phyloP scores from a whole-genome alignment of 2,797 vertebrate species.

The Kryptopterus vitreolus region DNA sequence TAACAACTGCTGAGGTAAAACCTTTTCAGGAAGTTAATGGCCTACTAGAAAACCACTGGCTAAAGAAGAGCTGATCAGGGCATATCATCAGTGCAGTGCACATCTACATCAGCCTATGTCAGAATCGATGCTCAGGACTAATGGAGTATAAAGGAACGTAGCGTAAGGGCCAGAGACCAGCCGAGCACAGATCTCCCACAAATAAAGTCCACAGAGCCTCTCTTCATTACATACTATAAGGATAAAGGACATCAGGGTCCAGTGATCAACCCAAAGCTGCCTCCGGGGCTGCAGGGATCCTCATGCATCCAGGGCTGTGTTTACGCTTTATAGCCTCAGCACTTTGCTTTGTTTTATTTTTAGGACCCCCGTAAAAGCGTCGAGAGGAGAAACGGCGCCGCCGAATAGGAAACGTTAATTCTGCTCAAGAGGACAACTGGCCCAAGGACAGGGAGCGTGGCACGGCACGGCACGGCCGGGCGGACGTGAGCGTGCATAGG shows the following conservation, averaged over 20 bases:
- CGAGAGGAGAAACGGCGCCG: constrained; percentile 17
- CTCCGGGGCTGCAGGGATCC: constrained; percentile 1
- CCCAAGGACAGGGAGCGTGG: constrained; percentile 38
- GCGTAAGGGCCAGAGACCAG: no score
- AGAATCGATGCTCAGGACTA: constrained; percentile 40
- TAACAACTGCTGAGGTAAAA: constrained; percentile 31
- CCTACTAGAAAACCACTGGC: constrained; percentile 3
- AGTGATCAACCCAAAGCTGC: constrained; percentile 27
- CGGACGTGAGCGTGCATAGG: constrained; percentile 7
- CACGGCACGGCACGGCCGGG: constrained; percentile 15
- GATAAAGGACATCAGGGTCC: constrained; percentile 15
- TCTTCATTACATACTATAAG: neutral
- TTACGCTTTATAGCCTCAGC: constrained; percentile 32
- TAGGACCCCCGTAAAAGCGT: constrained; percentile 52
- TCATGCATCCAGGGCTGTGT: constrained; percentile 25
- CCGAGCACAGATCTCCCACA: no score
- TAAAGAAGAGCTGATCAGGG: constrained; percentile 36
- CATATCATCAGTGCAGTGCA: neutral
- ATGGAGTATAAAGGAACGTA: constrained; percentile 7
- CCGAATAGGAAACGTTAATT: constrained; percentile 47
- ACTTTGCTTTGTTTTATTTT: constrained; percentile 56
- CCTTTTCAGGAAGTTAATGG: constrained; percentile 24
- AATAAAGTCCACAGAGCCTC: constrained; percentile 1
- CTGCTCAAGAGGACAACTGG: constrained; percentile 32
- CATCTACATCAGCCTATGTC: constrained; percentile 18